Evolutionary conservation across 53 echinoderm and acorn worm species (phyloP), one percentile per base, ranked within the genome.

Genomic region (Echinometra lucunter): DNA sequence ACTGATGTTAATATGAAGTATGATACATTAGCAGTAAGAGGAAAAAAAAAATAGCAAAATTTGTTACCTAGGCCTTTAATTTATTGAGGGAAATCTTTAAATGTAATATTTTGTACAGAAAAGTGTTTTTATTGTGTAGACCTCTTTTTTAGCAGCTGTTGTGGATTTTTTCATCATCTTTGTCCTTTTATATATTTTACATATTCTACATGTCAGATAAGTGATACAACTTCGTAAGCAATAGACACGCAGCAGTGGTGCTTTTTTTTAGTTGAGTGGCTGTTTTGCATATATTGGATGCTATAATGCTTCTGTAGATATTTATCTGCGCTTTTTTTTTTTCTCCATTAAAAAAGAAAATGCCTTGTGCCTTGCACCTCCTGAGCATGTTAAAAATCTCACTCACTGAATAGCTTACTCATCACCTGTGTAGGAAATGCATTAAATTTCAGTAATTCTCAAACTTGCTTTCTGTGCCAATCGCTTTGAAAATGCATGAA

Each of bases 91-190:
- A 58, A 58, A 47, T 47, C 60, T 89, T 57, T 60, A 30, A 2
- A 37, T 89, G 57, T 47, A 44, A 60, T 40, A 78, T 78, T 78
- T 89, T 89, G 35, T 89, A 58, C 58, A 60, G 16, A 89, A 89
- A 19, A 60, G 38, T 58, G 58, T 58, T 89, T 89, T 89, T 89
- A 89, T 89, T 60, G 35, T 89, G 89, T 58, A 57, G 57, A 60
- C 40, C 89, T 89, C 57, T 89, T 58, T 89, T 53, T 89, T 89
- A 60, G 89, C 89, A 89, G 89, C 89, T 89, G 88, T 88, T 88
- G 89, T 89, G 89, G 57, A 35, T 58, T 19, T n/a, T 57, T 37
- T n/a, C n/a, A n/a, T n/a, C n/a, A n/a, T n/a, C n/a, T 45, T 30
- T 37, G 3, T 60, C 53, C 53, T 58, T 21, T 58, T n/a, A n/a